Percentiles rank a stretch among this genome's conserved stretches.
These are phyloP conservation scores for Ferdinandea cuprea DNA, from an alignment of 2,888 invertebrate genomes.

Conservation along the genomic window DNA sequence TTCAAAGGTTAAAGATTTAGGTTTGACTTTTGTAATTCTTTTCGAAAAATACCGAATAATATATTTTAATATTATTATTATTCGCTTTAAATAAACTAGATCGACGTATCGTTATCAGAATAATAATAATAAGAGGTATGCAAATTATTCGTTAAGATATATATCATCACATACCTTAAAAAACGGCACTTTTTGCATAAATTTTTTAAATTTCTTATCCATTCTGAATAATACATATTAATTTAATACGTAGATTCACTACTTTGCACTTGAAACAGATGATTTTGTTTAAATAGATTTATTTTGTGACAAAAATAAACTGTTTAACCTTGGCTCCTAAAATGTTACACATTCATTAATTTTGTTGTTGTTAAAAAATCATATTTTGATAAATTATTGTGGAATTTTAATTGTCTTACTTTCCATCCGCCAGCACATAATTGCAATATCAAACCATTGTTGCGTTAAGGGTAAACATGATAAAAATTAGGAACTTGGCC, in stretches of 20 bases:
- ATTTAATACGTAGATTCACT: constrained; percentile 8
- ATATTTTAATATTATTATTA: too few species aligned
- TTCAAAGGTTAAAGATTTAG: constrained; percentile 40
- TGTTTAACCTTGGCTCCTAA: constrained; percentile 9
- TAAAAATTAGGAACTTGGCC: constrained; percentile 35
- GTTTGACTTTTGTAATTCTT: neutral
- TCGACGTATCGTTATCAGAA: neutral
- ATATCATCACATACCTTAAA: neutral
- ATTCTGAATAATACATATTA: constrained; percentile 10
- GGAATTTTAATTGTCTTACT: constrained; percentile 19
- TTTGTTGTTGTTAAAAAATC: constrained; percentile 29
- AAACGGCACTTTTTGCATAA: neutral
- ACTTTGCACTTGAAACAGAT: constrained; percentile 11
- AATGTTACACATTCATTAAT: neutral
- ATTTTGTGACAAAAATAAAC: constrained; percentile 57
- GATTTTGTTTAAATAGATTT: constrained; percentile 17
- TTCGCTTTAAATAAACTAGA: neutral
- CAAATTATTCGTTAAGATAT: neutral
- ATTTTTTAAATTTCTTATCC: neutral
- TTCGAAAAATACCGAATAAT: constrained; percentile 4
- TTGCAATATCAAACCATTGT: neutral
- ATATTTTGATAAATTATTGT: constrained; percentile 19
- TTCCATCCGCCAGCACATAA: neutral
- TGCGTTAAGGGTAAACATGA: constrained; percentile 41
- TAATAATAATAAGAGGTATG: neutral